Conservation (phyloP, 2,888 invertebrate genomes). For the Torymus aiolomorphi region DNA sequence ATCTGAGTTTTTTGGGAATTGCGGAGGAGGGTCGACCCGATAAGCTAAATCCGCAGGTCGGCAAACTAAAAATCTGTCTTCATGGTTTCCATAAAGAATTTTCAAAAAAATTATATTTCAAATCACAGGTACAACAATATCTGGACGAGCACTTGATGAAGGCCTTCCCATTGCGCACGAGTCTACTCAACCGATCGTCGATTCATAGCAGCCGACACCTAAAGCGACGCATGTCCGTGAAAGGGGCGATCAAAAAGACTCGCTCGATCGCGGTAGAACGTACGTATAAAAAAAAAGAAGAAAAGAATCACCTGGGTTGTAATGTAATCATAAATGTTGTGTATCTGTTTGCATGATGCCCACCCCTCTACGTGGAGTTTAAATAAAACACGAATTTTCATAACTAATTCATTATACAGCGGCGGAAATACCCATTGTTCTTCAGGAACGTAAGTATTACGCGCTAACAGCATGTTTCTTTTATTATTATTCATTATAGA, state of each 20-base stretch:
- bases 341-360: conserved; percentile 55
- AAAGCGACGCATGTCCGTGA: conserved; percentile 88
- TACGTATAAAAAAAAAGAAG: conserved; percentile 76
- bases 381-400: conserved; percentile 35
- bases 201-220: conserved; percentile 76
- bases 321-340: conserved; percentile 53
- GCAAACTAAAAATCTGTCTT: background rate
- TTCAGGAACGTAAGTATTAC: conserved; percentile 69
- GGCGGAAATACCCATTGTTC: conserved; percentile 64
- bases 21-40: conserved; percentile 95
- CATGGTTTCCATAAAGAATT: background rate
- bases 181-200: conserved; percentile 80
- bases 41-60: conserved; percentile 75
- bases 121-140: conserved; percentile 86
- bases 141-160: conserved; percentile 90
- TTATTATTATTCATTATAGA: conserved; percentile 2
- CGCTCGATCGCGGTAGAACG: conserved; percentile 94
- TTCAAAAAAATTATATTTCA: background rate
- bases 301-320: background rate
- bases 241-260: conserved; percentile 95
- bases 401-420: conserved; percentile 63
- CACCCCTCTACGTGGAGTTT: conserved; percentile 24
- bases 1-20: conserved; percentile 95
- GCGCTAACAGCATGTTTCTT: conserved; percentile 47
- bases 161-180: conserved; percentile 85